Base-by-base conservation (phyloP, 1,140 invertebrate genomes). In the Trichonephila inaurata region DNA sequence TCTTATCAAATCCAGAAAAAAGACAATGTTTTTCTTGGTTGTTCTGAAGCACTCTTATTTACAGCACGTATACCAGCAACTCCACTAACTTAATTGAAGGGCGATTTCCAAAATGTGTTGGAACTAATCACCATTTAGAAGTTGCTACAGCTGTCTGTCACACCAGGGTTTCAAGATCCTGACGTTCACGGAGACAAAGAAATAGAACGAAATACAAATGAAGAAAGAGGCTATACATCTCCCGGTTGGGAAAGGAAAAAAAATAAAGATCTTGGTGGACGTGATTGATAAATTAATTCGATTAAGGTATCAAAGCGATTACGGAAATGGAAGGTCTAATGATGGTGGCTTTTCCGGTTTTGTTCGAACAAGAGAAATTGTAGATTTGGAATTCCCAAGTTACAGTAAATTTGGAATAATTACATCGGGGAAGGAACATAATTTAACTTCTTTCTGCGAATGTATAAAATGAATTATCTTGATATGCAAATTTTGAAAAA, bases 251-350 rank as follows among this genome's bases (percentile, higher is more conserved):
- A 21, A 61, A 62, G 28, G 28, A 88, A n/a, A 64, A 88, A 28
- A 16, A 40, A 19, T 28, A 28, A 33, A 28, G 28, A 66, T 88
- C 61, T 61, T 88, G 86, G 44, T 10, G 62, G 62, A 64, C 86
- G 60, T 88, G 86, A 88, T 88, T 88, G 86, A 88, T 88, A 88
- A 88, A 88, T 88, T 88, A 88, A 88, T 88, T 88, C 61, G 86
- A 88, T 88, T 88, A 88, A 64, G 86, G 62, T 19, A 33, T 44
- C 61, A 24, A 33, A 64, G 51, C 86, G 86, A 66, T 88, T 64
- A 77, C 72, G 28, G 28, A 77, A 28, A 77, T 77, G 72, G 72
- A 21, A 64, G 62, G 14, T 33, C 16, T 77, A 28, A 77, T 77
- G 28, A 14, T 40, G 28, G 7, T 40, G 16, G 18, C 6, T 77